phyloP scores from a whole-genome alignment of 2,888 invertebrate genomes.

The Gymnosoma rotundatum region DNA sequence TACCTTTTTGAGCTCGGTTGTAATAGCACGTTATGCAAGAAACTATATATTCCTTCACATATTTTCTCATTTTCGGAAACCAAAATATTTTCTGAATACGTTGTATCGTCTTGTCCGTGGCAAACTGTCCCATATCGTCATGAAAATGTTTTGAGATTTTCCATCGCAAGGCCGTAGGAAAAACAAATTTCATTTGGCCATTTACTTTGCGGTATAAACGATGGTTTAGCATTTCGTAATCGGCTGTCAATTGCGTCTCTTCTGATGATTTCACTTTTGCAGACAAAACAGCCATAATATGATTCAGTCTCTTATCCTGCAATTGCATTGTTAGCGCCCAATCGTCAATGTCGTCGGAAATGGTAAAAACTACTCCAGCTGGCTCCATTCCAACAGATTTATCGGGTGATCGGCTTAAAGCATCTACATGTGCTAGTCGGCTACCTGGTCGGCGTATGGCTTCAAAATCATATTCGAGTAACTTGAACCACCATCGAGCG shows the following conservation, averaged over 20 bases:
- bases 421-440: slow-evolving; percentile 25
- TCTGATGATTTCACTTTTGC: slow-evolving; percentile 12
- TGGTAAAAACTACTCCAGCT: slow-evolving; percentile 36
- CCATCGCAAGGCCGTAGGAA: slow-evolving; percentile 10
- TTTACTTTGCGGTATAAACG: slow-evolving; percentile 48
- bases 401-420: slow-evolving; percentile 48
- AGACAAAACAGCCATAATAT: slow-evolving; percentile 38
- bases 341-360: slow-evolving; percentile 28
- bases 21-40: slow-evolving; percentile 56
- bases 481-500: slow-evolving; percentile 18
- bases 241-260: slow-evolving; percentile 23
- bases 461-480: slow-evolving; percentile 22
- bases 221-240: slow-evolving; percentile 56
- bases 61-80: slow-evolving; percentile 56
- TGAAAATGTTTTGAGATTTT: slow-evolving; percentile 31
- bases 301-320: slow-evolving; percentile 50
- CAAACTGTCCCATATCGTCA: slow-evolving; percentile 49
- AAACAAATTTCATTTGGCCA: slow-evolving; percentile 17
- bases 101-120: slow-evolving; percentile 23
- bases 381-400: slow-evolving; percentile 48
- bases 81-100: slow-evolving; percentile 29
- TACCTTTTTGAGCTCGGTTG: slow-evolving; percentile 26
- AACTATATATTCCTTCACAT: slow-evolving; percentile 51
- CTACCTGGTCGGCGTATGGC: background rate
- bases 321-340: slow-evolving; percentile 64